Evolutionary conservation across 2,113 vertebrate species (phyloP), one percentile per base, ranked within the genome.

Genomic region (Lepisosteus osseus): DNA sequence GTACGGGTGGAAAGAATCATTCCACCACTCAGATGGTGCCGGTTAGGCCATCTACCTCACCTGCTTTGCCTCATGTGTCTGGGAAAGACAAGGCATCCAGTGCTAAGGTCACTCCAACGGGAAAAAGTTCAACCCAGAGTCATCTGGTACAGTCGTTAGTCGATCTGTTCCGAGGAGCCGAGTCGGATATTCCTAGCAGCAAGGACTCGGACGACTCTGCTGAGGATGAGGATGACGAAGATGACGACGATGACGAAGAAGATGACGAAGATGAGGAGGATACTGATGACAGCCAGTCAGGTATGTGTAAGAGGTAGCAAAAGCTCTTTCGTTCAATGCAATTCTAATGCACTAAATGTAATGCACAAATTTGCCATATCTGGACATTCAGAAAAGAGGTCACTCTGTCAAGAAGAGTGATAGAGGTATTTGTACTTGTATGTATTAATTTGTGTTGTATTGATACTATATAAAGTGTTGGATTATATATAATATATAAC

Each of bases 261-360:
- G 93, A 95, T 0, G 96, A 98, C 64, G 94, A 93, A 54, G 93
- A 95, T 73, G 96, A 93, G 54, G 92, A 92, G 61, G 94, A 96
- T 85, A 95, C 94, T 81, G 93, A 93, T 83, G 94, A 95, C 83
- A 98, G 94, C 79, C 90, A 95, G 80, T 96, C 96, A 95, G 97
- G 97, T 99, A 78, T 43, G 85, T 54, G 4, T 29, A 29, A 29
- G 29, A 29, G 2, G 29, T 29, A 1, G 29, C 29, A 29, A 29
- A 29, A 29, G 29, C 29, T 29, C 29, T 29, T 29, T 29, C 29
- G 29, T 2, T 29, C 29, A 29, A 29, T 29, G 29, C 29, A 29
- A 29, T 29, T 29, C 29, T 29, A 4, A 51, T 5, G 9, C 47
- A 51, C 5, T 6, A 51, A 51, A 51, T 51, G 47, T 51, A 51